Percentiles rank a stretch among this genome's conserved stretches.
Evolutionary conservation across 2,797 vertebrate genomes (phyloP).

Genomic region (Lepilemur ruficaudatus): DNA sequence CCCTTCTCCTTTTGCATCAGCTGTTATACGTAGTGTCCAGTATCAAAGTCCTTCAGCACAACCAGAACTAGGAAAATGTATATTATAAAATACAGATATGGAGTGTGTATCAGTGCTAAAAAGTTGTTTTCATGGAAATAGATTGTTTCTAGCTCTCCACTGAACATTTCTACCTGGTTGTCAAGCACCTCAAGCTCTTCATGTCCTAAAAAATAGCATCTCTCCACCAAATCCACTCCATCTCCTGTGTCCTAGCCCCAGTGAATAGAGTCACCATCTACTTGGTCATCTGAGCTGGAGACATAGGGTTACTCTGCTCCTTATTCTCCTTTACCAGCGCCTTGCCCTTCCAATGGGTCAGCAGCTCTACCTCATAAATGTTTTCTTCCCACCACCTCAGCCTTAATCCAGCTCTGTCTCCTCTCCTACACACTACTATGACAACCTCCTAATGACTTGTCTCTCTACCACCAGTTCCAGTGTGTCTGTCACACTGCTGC

Average conservation of each 20-base stretch:
- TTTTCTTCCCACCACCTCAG: neutral
- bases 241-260: neutral
- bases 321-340: neutral
- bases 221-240: neutral
- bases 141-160: neutral
- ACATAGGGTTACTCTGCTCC: neutral
- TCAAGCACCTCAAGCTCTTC: neutral
- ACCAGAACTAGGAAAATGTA: neutral
- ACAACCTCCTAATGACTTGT: neutral
- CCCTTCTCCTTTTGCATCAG: neutral
- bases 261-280: neutral
- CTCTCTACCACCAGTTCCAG: neutral
- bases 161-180: neutral
- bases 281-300: neutral
- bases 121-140: neutral
- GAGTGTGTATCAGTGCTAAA: neutral
- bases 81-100: neutral
- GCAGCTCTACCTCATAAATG: neutral
- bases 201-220: neutral
- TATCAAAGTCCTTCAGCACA: neutral
- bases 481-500: neutral
- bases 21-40: neutral
- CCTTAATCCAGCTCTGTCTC: neutral
- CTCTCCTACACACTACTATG: neutral
- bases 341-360: neutral